Evolutionary conservation across 2,888 invertebrate genomes (phyloP), one percentile per base, ranked within the genome.

Genomic region (Pollenia labialis): DNA sequence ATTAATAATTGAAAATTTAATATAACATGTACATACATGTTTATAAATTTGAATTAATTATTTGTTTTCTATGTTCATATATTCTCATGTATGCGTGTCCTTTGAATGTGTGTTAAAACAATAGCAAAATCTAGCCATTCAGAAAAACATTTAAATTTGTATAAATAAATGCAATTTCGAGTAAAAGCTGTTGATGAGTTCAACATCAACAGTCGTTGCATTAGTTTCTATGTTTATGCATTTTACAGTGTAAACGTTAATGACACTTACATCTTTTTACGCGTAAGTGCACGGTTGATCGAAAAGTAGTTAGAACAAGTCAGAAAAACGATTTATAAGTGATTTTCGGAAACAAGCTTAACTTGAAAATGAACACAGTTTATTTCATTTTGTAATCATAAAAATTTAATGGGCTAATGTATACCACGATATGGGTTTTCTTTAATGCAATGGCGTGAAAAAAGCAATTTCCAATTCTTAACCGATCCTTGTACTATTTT

Each of bases 1-100:
- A 74, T 66, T 66, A 66, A 66, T 72, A 72, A 81, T 87, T 86
- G 58, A 72, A 69, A 72, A 54, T 62, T 52, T 52, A 46, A 72
- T 77, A 66, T 58, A 46, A 71, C 52, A 64, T 14, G 23, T 12
- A 9, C 64, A 46, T 58, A 52, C 1, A 44, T 75, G 16, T 6
- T 54, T 44, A 44, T 48, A 11, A 32, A 72, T 72, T 0, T 23
- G n/a, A 69, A 60, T 52, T 44, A 50, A 23, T 50, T 60, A 11
- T 23, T 71, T 54, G 71, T 10, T 42, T 46, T 11, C n/a, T 46
- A 46, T 71, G 10, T 46, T 1, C 1, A 11, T 58, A 42, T 42
- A 40, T 48, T 1, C 54, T 0, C n/a, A 0, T 44, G 46, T 56
- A 11, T 72, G 42, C 32, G 6, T 32, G 6, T 32, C 32, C 32